A percentile compares a stretch with the other conserved stretches of the same genome.
Evolutionary conservation across 2,113 vertebrate species (phyloP).

Genomic region (Rhodinocichla rosea): DNA sequence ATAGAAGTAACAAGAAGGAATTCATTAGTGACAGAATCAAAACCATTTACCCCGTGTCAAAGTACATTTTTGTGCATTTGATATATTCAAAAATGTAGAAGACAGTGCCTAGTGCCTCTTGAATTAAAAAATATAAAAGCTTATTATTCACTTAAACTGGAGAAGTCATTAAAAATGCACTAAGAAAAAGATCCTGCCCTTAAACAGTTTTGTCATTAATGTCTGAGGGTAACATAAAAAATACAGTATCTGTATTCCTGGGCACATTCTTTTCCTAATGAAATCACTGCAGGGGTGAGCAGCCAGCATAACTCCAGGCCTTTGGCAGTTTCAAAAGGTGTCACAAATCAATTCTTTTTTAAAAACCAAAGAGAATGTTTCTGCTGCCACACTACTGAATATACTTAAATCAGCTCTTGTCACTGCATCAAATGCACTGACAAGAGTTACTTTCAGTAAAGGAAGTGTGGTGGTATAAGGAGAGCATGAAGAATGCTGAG

Average conservation of each 20-base stretch:
- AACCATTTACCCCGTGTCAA: background rate
- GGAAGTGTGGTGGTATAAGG: background rate
- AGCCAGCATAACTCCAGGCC: background rate
- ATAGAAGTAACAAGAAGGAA: background rate
- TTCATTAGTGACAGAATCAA: background rate
- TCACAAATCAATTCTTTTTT: background rate
- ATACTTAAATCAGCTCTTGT: background rate
- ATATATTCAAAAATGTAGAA: background rate
- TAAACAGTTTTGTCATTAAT: background rate
- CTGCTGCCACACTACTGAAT: background rate
- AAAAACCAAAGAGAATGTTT: background rate
- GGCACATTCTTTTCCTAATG: background rate
- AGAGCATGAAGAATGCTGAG: background rate
- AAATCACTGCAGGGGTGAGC: background rate
- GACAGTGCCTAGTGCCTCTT: background rate
- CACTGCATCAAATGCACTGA: background rate
- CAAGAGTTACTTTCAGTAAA: background rate
- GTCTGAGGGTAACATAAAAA: background rate
- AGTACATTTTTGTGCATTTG: background rate
- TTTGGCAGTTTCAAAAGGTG: background rate
- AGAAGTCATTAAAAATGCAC: background rate
- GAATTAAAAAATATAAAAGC: background rate
- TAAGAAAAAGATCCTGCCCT: background rate
- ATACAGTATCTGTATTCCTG: background rate
- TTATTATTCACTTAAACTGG: background rate